These are phyloP conservation scores for Siniperca knerii DNA, from an alignment of 2,113 vertebrate species.

Conservation along the genomic window DNA sequence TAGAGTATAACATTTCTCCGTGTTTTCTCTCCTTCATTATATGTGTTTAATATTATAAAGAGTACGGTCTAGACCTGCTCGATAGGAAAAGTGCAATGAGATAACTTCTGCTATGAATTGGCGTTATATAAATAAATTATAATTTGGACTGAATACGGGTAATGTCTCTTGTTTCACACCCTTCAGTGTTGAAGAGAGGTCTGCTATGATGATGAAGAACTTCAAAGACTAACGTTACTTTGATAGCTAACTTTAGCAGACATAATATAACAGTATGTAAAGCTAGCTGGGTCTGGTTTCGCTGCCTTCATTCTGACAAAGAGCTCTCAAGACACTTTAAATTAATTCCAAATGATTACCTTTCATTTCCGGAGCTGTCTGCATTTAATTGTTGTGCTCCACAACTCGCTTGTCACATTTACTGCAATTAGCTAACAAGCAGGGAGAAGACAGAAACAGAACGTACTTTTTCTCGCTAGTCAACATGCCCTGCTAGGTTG, in stretches of 20 bases:
- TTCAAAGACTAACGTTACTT: constrained; percentile 21
- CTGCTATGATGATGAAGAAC: constrained; percentile 6
- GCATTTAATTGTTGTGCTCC: constrained; percentile 3
- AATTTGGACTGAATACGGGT: too few species aligned
- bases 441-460: neutral
- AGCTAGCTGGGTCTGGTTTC: neutral
- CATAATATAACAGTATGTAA: neutral
- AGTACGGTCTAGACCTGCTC: too few species aligned
- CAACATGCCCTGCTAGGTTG: constrained; percentile 4
- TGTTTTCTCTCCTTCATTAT: neutral
- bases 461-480: constrained; percentile 37
- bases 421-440: constrained; percentile 26
- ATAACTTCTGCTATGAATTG: too few species aligned
- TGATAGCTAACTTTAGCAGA: constrained; percentile 40
- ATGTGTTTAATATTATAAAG: too few species aligned
- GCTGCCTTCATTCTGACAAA: neutral
- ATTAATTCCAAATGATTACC: constrained; percentile 47
- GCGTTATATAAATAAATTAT: too few species aligned
- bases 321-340: neutral
- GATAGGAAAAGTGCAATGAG: too few species aligned
- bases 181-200: neutral
- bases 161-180: neutral
- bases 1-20: neutral
- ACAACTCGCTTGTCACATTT: constrained; percentile 14
- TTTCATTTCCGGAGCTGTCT: constrained; percentile 61